These are phyloP conservation scores for Microcebus lehilahytsara DNA, from an alignment of 2,113 vertebrate species.

Conservation along the genomic window DNA sequence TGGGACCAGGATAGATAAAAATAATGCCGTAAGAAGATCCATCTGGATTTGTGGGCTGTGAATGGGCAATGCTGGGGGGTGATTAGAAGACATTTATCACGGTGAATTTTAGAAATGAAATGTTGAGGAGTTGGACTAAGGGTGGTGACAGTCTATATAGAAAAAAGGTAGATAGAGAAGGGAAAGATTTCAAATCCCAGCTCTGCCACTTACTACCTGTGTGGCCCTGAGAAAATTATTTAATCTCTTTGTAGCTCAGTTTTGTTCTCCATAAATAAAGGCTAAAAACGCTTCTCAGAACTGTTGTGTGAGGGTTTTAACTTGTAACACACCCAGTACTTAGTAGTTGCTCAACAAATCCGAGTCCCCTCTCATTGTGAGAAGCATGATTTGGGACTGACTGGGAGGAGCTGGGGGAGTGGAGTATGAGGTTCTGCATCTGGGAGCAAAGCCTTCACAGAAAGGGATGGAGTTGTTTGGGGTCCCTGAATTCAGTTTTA, in stretches of 20 bases:
- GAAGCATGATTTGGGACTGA: neutral
- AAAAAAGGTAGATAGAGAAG: neutral
- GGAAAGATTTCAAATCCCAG: neutral
- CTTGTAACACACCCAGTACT: neutral
- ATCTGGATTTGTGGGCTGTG: neutral
- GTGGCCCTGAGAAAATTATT: neutral
- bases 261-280: neutral
- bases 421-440: neutral
- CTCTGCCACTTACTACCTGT: neutral
- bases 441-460: neutral
- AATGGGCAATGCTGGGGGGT: neutral
- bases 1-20: neutral
- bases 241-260: neutral
- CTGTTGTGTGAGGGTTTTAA: neutral
- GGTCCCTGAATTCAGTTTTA: neutral
- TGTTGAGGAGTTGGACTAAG: neutral
- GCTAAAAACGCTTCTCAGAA: neutral
- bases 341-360: neutral
- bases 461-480: neutral
- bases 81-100: neutral
- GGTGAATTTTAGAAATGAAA: neutral
- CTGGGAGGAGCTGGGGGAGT: neutral
- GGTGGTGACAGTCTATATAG: neutral
- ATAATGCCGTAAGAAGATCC: too few species aligned
- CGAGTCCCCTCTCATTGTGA: fast-evolving